Percentiles rank a stretch among this genome's conserved stretches.
These are phyloP conservation scores for Scaeva pyrastri DNA, from an alignment of 2,888 invertebrate species.

Conservation along the genomic window DNA sequence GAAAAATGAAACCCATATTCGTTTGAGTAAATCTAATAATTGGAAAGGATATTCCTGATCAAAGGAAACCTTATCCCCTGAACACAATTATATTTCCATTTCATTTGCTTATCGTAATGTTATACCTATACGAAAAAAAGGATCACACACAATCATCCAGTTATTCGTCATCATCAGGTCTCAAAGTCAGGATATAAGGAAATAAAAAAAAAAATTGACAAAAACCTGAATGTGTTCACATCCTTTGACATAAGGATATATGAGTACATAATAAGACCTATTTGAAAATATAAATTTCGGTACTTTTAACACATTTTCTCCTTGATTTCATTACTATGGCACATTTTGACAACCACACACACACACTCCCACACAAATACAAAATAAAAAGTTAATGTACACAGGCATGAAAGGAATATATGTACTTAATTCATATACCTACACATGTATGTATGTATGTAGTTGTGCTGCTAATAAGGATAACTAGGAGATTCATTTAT, in stretches of 20 bases:
- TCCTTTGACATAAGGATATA: slow-evolving; percentile 58
- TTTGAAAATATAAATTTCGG: slow-evolving; percentile 53
- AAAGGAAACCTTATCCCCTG: slow-evolving; percentile 52
- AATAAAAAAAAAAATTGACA: slow-evolving; percentile 14
- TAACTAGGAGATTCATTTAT: slow-evolving; percentile 42
- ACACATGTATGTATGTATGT: too few relatives aligned
- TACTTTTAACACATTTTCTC: slow-evolving; percentile 67
- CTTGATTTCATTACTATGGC: slow-evolving; percentile 49
- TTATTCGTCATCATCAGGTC: background rate
- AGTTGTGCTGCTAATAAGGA: slow-evolving; percentile 43
- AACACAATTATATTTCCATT: slow-evolving; percentile 53
- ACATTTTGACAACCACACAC: background rate
- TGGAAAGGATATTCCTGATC: slow-evolving; percentile 62
- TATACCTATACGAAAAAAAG: slow-evolving; percentile 4
- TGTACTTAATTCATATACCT: too few relatives aligned
- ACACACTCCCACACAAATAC: background rate
- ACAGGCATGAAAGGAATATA: slow-evolving; percentile 14
- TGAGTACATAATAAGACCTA: slow-evolving; percentile 44
- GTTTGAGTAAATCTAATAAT: slow-evolving; percentile 60
- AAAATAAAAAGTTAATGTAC: background rate
- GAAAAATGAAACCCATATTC: slow-evolving; percentile 47
- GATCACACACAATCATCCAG: slow-evolving; percentile 6
- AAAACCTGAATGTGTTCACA: slow-evolving; percentile 41
- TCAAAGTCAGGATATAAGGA: slow-evolving; percentile 10
- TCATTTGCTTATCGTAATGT: slow-evolving; percentile 43